A percentile compares a stretch with the other conserved stretches of the same genome.
Evolutionary conservation across 2,888 invertebrate species (phyloP).

Genomic region (Scelioninae gen. 1): DNA sequence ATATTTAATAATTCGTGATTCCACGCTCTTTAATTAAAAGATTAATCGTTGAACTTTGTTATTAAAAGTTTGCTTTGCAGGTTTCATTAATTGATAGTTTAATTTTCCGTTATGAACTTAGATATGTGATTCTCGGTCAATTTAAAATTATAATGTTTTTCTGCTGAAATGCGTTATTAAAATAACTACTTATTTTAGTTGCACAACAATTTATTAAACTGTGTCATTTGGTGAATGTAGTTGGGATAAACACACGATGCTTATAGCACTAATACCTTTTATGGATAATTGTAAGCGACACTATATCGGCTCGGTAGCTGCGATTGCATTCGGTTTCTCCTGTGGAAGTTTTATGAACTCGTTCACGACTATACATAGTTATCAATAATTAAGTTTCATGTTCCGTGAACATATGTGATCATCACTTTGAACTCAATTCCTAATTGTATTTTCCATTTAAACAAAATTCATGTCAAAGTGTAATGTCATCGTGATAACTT

Average conservation of each 20-base stretch:
- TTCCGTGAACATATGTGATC: constrained; percentile 32
- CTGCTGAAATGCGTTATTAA: neutral
- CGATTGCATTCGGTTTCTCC: constrained; percentile 22
- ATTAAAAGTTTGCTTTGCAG: neutral
- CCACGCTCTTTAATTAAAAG: constrained; percentile 5
- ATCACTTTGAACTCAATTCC: constrained; percentile 34
- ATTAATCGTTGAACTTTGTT: neutral
- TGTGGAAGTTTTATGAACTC: constrained; percentile 34
- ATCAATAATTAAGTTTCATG: constrained; percentile 32
- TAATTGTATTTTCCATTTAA: constrained; percentile 33
- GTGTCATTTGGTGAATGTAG: neutral
- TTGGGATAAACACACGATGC: neutral
- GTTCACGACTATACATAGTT: constrained; percentile 32
- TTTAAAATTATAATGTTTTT: neutral
- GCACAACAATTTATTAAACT: too few species aligned
- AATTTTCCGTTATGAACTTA: neutral
- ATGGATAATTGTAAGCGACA: neutral
- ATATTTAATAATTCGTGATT: constrained; percentile 12
- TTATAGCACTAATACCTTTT: neutral
- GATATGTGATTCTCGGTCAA: neutral
- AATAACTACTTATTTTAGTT: too few species aligned
- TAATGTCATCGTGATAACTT: too few species aligned
- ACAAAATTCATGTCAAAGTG: constrained; percentile 22
- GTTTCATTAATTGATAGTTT: neutral
- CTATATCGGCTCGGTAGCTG: constrained; percentile 3